Conservation (phyloP, 2,888 invertebrate genomes). For the Iselma pallidipennis region DNA sequence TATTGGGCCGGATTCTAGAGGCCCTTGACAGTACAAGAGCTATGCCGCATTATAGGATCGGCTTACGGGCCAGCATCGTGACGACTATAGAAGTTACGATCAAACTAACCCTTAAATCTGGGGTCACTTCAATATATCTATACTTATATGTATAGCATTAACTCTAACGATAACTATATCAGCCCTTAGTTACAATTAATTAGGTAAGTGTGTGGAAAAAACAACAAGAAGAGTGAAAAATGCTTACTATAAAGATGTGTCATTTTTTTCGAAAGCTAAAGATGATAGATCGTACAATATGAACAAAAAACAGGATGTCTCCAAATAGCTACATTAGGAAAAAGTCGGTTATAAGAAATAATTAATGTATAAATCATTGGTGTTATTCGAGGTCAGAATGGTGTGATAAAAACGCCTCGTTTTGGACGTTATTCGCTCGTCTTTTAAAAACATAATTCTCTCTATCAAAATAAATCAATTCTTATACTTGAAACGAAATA, state of each 20-base stretch:
- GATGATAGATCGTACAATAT: neutral
- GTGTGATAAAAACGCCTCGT: neutral
- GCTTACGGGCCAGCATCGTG: no score
- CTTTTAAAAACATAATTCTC: neutral
- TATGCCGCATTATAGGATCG: conserved; percentile 26
- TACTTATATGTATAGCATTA: no score
- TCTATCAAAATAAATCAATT: neutral
- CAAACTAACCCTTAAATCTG: neutral
- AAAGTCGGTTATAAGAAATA: neutral
- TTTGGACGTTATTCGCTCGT: neutral
- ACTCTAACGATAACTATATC: no score
- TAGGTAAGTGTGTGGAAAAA: no score
- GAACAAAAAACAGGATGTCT: no score
- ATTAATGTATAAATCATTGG: neutral
- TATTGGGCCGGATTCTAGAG: conserved; percentile 31
- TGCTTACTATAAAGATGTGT: neutral
- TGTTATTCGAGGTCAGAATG: neutral
- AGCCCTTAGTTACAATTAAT: no score
- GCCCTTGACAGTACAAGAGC: conserved; percentile 31
- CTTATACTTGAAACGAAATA: neutral
- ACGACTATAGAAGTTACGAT: conserved; percentile 25
- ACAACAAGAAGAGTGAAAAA: neutral
- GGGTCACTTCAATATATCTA: neutral
- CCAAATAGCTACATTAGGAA: neutral
- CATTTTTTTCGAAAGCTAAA: neutral